Base-by-base conservation (phyloP, 2,797 vertebrate genomes). In the Pyrocephalus nanus region DNA sequence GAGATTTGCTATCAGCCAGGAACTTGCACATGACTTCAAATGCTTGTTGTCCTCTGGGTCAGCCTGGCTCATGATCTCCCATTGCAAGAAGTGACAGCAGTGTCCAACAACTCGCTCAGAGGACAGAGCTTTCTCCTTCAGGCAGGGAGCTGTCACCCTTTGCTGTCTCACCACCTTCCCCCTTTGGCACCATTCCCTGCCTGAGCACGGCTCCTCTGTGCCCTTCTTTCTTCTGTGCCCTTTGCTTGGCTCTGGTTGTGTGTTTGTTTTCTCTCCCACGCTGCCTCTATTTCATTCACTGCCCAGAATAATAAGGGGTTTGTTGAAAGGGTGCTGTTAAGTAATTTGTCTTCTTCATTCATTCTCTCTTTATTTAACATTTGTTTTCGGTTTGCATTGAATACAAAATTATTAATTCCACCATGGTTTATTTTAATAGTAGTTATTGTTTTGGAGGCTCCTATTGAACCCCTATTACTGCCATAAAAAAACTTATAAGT, bases 221-320 rank as follows among this genome's bases (percentile, higher is more conserved):
- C 32, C 18, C 57, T 88, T 61, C 75, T 88, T 95, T 81, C 57
- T 83, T 70, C 53, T 45, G 6, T 65, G 71, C 83, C 80, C 62
- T 92, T 69, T 40, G 73, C 92, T 93, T 84, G 78, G 84, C 93
- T 96, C 62, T 81, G 76, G 2, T 51, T 13, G 13, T 36, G 71
- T 92, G 79, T 96, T 96, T 96, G 78, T 93, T 94, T 95, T 95
- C 55, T 90, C 87, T 95, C 93, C 95, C 85, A 95, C 93, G 36
- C 27, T 32, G 90, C 77, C 70, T 93, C 86, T 29, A 43, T 93
- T 93, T 94, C 91, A 90, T 93, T 96, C 76, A 58, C 76, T 94
- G 91, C 95, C 89, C 70, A 60, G 93, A 91, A 95, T 86, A 96
- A 96, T 91, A 92, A 95, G 72, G 65, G 76, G 69, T 72, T 94